Conservation (phyloP, 2,797 vertebrate genomes). For the Cottoperca gobio region DNA sequence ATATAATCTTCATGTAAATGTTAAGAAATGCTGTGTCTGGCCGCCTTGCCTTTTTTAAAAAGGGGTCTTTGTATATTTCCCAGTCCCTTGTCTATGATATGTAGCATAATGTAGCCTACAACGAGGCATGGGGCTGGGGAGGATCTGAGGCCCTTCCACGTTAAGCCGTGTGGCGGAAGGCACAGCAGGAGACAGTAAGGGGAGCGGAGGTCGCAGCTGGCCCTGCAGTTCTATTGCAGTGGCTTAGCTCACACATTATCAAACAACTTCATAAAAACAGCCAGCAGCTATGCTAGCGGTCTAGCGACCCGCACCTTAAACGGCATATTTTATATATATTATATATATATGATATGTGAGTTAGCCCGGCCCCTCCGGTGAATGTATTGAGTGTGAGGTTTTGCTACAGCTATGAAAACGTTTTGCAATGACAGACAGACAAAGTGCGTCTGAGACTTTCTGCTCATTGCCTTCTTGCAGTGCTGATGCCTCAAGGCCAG, state of each 20-base stretch:
- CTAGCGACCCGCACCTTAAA: conserved; percentile 79
- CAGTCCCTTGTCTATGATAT: conserved; percentile 44
- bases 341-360: conserved; percentile 92
- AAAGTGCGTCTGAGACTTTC: conserved; percentile 61
- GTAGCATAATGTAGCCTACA: conserved; percentile 69
- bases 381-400: conserved; percentile 57
- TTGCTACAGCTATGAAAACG: conserved; percentile 39
- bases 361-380: conserved; percentile 86
- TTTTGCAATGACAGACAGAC: conserved; percentile 66
- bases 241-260: conserved; percentile 69
- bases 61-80: conserved; percentile 40
- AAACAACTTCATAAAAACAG: conserved; percentile 45
- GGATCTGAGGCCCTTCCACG: conserved; percentile 23
- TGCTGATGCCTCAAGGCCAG: conserved; percentile 14
- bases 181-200: conserved; percentile 82
- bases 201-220: conserved; percentile 77
- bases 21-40: conserved; percentile 78
- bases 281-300: conserved; percentile 82
- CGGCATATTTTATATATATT: conserved; percentile 91
- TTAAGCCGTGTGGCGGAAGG: conserved; percentile 58
- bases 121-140: conserved; percentile 29
- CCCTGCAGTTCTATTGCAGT: conserved; percentile 88
- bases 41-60: conserved; percentile 61
- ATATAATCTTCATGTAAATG: conserved; percentile 87
- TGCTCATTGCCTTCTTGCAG: conserved; percentile 54